Base-by-base conservation (phyloP, 92 coral and sea anemone species). In the Phenganax stokvisi region DNA sequence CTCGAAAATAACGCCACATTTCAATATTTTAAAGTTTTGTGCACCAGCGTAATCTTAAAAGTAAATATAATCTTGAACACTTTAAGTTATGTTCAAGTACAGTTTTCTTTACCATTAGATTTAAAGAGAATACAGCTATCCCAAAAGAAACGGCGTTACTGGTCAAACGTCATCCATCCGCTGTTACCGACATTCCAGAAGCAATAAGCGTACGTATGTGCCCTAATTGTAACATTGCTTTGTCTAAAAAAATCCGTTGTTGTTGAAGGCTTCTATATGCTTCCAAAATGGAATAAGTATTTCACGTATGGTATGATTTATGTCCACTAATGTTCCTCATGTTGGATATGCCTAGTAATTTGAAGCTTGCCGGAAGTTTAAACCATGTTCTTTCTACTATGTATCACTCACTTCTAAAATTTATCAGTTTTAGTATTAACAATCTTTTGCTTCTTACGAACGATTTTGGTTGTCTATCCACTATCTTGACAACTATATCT, bases 131-230 rank as follows among this genome's bases (percentile, higher is more conserved):
- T 54, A 81, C 92, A 16, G 80, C 89, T 6, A 84, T 96, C 10
- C 92, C 88, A 28, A 87, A 86, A 64, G 99, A 96, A 63, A 92
- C 90, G 17, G 86, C 91, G 56, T 92, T 89, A 1, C 83, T 96
- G 9, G 97, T 96, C 55, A 86, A 89, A 54, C 77, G 82, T 59
- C 86, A 96, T 80, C 97, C 99, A 44, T 89, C 96, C 4, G 87
- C 90, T 28, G 99, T 96, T 6, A 83, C 97, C 20, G 90, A 90
- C 70, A 74, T 96, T 12, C 96, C 97, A 0, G 99, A 90, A 44
- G 99, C 99, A 9, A 78, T 96, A 25, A 96, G 90, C 92, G 99
- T 96, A 57, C 25, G 85, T 56, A 66, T 12, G 16, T 12, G 51
- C 31, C 25, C 17, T 55, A n/a, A 52, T 54, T 13, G 16, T 17